phyloP scores from a whole-genome alignment of 2,888 invertebrate genomes.

The Lamellibrachia satsuma region DNA sequence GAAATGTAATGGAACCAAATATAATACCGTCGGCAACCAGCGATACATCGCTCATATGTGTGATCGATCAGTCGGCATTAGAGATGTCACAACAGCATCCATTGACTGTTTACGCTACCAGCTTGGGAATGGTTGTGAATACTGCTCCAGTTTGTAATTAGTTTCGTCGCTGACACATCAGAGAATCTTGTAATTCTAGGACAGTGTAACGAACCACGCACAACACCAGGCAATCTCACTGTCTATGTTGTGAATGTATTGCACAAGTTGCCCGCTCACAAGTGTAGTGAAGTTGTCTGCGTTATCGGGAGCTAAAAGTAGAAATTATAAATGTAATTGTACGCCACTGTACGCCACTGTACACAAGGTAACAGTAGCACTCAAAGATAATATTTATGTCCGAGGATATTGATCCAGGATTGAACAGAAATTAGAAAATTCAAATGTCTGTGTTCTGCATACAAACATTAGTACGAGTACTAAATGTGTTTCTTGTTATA shows the following conservation, averaged over 20 bases:
- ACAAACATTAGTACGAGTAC: neutral
- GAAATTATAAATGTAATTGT: too few species aligned
- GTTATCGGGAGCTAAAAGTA: too few species aligned
- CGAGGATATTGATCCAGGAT: neutral
- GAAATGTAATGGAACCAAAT: neutral
- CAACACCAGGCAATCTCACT: neutral
- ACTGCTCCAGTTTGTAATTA: neutral
- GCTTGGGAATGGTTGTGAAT: neutral
- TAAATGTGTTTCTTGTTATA: neutral
- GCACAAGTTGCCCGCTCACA: too few species aligned
- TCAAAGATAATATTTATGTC: neutral
- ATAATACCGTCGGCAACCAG: neutral
- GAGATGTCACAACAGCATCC: neutral
- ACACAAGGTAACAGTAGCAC: too few species aligned
- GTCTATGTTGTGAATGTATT: neutral
- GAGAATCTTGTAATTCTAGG: neutral
- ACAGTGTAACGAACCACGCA: neutral
- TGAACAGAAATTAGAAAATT: neutral
- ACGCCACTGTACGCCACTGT: too few species aligned
- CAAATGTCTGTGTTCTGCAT: neutral
- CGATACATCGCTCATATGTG: constrained; percentile 7
- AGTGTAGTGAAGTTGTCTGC: too few species aligned
- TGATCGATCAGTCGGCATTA: neutral
- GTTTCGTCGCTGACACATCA: neutral
- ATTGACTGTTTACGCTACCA: neutral